Evolutionary conservation across 1,140 invertebrate genomes (phyloP).

Genomic region (Drosophila tristis): DNA sequence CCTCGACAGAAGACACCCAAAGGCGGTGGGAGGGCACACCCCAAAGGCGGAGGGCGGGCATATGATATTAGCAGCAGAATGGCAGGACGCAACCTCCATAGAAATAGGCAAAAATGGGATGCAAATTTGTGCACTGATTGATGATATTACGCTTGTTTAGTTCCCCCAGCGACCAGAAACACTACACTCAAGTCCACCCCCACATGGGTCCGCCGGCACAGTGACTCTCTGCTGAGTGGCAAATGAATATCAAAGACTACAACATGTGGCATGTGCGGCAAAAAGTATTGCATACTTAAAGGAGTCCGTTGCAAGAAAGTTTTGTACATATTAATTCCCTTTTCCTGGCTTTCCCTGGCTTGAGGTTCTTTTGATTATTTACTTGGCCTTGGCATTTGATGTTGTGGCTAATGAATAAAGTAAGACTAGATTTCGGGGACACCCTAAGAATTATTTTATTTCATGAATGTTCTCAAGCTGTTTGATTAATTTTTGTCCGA

Average conservation of each 20-base stretch:
- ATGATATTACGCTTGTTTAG: slow-evolving; percentile 64
- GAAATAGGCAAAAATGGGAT: slow-evolving; percentile 60
- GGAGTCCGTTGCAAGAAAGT: slow-evolving; percentile 1
- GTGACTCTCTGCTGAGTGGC: background rate
- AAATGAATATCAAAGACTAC: slow-evolving; percentile 37
- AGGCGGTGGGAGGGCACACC: background rate
- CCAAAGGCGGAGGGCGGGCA: background rate
- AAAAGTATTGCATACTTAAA: slow-evolving; percentile 20
- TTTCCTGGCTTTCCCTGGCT: background rate
- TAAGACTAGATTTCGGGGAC: too few relatives aligned
- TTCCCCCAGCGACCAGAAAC: slow-evolving; percentile 7
- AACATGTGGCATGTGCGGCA: background rate
- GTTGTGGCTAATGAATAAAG: too few relatives aligned
- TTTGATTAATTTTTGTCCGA: too few relatives aligned
- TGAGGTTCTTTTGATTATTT: slow-evolving; percentile 1
- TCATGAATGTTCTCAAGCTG: too few relatives aligned
- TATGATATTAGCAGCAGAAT: background rate
- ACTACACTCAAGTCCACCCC: background rate
- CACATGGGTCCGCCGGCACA: background rate
- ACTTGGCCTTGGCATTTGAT: too few relatives aligned
- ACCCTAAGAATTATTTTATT: too few relatives aligned
- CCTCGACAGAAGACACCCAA: slow-evolving; percentile 18
- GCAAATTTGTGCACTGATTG: slow-evolving; percentile 80
- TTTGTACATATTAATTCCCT: background rate
- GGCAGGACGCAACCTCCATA: slow-evolving; percentile 2